Percentiles rank a stretch among this genome's conserved stretches.
Conservation (phyloP, 1,140 invertebrate genomes). For the Doryteuthis pealeii region DNA sequence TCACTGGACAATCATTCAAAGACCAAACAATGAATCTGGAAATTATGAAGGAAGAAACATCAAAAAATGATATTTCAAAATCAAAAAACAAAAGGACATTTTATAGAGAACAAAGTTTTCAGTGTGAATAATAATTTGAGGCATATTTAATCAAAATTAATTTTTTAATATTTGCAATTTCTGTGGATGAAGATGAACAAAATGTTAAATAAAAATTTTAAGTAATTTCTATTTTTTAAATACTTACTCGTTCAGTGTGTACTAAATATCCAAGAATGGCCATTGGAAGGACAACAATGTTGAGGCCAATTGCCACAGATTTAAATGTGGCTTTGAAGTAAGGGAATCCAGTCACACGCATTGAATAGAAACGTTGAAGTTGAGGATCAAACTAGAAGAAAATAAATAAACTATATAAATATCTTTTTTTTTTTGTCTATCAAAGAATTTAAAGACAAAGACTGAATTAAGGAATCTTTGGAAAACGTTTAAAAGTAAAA, state of each 20-base stretch:
- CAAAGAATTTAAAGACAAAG: constrained; percentile 9
- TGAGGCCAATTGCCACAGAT: constrained; percentile 63
- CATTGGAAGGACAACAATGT: constrained; percentile 66
- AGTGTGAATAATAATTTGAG: not conserved
- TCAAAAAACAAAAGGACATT: too few species aligned
- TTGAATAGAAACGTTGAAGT: constrained; percentile 71
- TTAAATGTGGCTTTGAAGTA: constrained; percentile 70
- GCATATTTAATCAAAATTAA: not conserved
- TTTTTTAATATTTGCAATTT: not conserved
- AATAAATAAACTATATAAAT: constrained; percentile 11
- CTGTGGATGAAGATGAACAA: not conserved
- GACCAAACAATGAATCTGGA: too few species aligned
- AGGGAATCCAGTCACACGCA: constrained; percentile 68
- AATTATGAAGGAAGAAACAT: too few species aligned
- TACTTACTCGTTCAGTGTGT: constrained; percentile 61
- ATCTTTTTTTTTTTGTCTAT: too few species aligned
- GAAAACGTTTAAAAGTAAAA: not conserved
- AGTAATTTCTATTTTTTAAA: not conserved
- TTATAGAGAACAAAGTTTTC: too few species aligned
- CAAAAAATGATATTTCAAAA: too few species aligned
- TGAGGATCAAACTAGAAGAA: constrained; percentile 74
- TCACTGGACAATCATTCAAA: too few species aligned
- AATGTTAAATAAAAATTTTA: not conserved
- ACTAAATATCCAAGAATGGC: constrained; percentile 63
- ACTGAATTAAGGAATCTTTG: not conserved